Conservation (phyloP, 2,888 invertebrate genomes). For the Junonia oenone region DNA sequence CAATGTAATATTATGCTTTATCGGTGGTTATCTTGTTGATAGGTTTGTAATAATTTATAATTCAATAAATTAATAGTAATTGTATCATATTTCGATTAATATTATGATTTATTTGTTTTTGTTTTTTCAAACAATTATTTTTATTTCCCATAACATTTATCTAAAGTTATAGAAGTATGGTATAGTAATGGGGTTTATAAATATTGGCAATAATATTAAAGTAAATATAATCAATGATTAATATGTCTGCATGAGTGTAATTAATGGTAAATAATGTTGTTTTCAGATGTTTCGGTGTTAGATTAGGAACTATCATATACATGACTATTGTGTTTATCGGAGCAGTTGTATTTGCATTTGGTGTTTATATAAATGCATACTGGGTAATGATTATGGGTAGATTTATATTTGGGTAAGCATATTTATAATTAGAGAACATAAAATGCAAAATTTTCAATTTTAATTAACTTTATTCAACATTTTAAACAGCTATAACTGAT, state of each 20-base stretch:
- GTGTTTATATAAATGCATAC: constrained; percentile 87
- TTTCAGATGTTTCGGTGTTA: constrained; percentile 93
- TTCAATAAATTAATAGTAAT: not conserved
- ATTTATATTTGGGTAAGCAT: constrained; percentile 93
- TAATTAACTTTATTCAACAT: too few relatives aligned
- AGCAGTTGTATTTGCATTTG: constrained; percentile 92
- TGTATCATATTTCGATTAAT: not conserved
- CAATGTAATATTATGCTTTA: constrained; percentile 95
- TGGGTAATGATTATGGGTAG: constrained; percentile 95
- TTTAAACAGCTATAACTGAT: too few relatives aligned
- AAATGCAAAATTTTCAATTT: too few relatives aligned
- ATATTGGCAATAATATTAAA: too few relatives aligned
- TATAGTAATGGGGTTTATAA: too few relatives aligned
- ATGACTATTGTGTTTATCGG: constrained; percentile 92
- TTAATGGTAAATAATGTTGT: not conserved
- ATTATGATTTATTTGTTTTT: not conserved
- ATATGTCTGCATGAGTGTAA: too few relatives aligned
- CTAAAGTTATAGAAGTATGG: too few relatives aligned
- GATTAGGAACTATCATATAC: constrained; percentile 94
- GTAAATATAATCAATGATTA: too few relatives aligned
- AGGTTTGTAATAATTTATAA: constrained; percentile 68
- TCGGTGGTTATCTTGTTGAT: constrained; percentile 97
- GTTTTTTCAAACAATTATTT: too few relatives aligned
- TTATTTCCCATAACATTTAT: too few relatives aligned
- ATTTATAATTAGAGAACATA: not conserved